Evolutionary conservation across 92 coral and sea anemone genomes (phyloP).

Genomic region (Umimayanthus kanabou): DNA sequence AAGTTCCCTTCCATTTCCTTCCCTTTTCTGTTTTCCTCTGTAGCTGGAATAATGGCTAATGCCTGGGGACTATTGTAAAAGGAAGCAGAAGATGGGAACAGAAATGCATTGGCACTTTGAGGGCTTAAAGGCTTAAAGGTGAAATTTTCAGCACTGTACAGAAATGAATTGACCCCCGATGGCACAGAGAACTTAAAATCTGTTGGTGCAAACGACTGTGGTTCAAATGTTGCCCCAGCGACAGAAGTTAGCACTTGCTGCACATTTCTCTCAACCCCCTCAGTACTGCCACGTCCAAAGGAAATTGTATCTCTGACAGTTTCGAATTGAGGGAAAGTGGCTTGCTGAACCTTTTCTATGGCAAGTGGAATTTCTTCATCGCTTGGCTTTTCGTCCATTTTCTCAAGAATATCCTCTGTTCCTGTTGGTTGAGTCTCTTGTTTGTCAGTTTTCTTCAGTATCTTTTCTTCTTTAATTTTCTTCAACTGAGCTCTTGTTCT

Average conservation of each 20-base stretch:
- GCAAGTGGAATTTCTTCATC: not conserved
- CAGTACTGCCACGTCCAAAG: constrained; percentile 59
- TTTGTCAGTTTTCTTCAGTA: not conserved
- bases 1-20: not conserved
- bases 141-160: constrained; percentile 60
- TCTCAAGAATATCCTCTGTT: not conserved
- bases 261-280: constrained; percentile 44
- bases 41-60: constrained; percentile 30
- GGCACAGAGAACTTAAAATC: constrained; percentile 84
- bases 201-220: constrained; percentile 76
- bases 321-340: constrained; percentile 46
- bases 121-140: constrained; percentile 89
- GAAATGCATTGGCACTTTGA: constrained; percentile 71
- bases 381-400: not conserved
- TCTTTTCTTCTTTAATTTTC: constrained; percentile 15
- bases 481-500: constrained; percentile 59
- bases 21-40: constrained; percentile 6
- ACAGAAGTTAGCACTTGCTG: not conserved
- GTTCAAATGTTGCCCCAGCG: constrained; percentile 18
- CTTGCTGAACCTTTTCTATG: not conserved
- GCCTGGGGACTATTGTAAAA: constrained; percentile 53
- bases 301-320: constrained; percentile 54
- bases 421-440: not conserved
- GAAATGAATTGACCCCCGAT: constrained; percentile 74
- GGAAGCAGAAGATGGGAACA: constrained; percentile 63